Evolutionary conservation across 2,113 vertebrate species (phyloP), one percentile per base, ranked within the genome.

Genomic region (Chascanopsetta lugubris): DNA sequence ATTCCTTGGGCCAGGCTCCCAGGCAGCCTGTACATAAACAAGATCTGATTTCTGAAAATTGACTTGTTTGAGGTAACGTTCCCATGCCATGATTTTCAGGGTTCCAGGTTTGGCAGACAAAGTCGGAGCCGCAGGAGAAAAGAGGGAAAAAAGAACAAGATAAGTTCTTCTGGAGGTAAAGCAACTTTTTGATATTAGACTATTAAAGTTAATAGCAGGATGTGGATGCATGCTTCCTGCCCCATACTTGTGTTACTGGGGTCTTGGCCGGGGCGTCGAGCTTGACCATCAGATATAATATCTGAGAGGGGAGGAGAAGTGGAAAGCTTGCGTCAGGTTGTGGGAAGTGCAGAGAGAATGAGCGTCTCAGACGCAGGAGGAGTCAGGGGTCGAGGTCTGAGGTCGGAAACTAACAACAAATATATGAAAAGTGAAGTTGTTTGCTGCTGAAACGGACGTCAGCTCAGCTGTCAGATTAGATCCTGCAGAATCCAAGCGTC

Each of bases 31-130:
- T 77, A 43, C 40, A 67, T 87, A 86, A 88, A 87, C 79, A 88
- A 67, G 72, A 86, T 86, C 88, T 72, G 30, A 82, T 85, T 88
- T 83, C 79, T 53, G 22, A 69, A n/a, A 78, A 78, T 79, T 79
- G 84, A 87, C 61, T 61, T 59, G 63, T 50, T 83, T 71, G 70
- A 87, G 78, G 84, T 58, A 70, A 72, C 49, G 6, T 64, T 86
- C 73, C 77, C 76, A 73, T 34, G 75, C 67, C 69, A 77, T 8
- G n/a, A 32, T 42, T 50, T 29, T 70, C 69, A 42, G 51, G 45
- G 69, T 13, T 80, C 61, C 70, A 76, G 72, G 63, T 70, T 68
- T 83, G 78, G 82, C 80, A 70, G 70, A 38, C 38, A 48, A 57
- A 70, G 18, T 72, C 20, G n/a, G 63, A 58, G 53, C 45, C 56